Conservation (phyloP, 2,113 vertebrate species). For the Apteryx owenii region DNA sequence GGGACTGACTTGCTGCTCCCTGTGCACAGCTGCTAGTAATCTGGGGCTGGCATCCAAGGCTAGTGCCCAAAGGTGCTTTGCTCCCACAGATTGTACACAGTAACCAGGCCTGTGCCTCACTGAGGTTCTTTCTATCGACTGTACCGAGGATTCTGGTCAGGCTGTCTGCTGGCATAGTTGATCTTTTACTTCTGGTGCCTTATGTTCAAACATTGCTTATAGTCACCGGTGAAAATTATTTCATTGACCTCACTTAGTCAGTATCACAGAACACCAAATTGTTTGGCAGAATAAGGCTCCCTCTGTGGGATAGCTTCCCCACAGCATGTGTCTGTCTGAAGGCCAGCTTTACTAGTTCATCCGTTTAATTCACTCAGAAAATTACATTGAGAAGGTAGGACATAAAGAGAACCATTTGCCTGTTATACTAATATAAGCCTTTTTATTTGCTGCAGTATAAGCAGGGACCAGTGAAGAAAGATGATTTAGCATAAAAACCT, state of each 20-base stretch:
- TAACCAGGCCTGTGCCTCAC: rapidly evolving
- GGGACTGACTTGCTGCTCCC: neutral
- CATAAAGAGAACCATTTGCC: slow-evolving; percentile 25
- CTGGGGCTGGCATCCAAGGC: rapidly evolving
- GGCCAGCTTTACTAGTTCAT: slow-evolving; percentile 38
- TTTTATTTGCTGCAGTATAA: slow-evolving; percentile 47
- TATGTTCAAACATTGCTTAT: neutral
- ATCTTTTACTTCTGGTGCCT: neutral
- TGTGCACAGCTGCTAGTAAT: neutral
- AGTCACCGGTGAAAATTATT: neutral
- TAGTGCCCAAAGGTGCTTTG: neutral
- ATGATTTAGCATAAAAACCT: slow-evolving; percentile 58
- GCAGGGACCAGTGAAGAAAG: slow-evolving; percentile 29
- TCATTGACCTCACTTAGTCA: neutral
- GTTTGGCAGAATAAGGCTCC: neutral
- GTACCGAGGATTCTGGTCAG: rapidly evolving
- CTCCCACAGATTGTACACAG: rapidly evolving
- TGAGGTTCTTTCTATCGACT: neutral
- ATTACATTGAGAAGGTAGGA: slow-evolving; percentile 24
- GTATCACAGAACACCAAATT: slow-evolving; percentile 17
- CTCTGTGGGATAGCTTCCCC: slow-evolving; percentile 17
- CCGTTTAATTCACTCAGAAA: slow-evolving; percentile 59
- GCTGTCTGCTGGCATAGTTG: neutral
- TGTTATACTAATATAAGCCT: neutral
- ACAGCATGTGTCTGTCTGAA: slow-evolving; percentile 36